A percentile compares a stretch with the other conserved stretches of the same genome.
phyloP scores from a whole-genome alignment of 2,797 vertebrate genomes.

The Heterohyrax brucei region DNA sequence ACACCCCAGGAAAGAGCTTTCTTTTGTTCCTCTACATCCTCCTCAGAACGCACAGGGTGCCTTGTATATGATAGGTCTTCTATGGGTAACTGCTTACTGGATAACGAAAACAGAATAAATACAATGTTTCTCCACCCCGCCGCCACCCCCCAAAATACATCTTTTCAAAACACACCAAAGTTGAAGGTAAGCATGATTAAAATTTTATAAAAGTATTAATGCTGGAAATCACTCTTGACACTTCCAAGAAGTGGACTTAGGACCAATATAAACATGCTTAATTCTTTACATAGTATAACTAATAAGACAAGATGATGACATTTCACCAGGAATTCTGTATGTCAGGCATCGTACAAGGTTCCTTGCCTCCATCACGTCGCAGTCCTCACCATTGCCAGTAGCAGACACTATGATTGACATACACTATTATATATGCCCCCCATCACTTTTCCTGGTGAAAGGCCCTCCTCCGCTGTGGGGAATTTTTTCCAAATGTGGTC shows the following conservation, averaged over 20 bases:
- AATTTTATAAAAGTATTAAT: conserved; percentile 3
- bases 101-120: conserved; percentile 40
- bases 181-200: conserved; percentile 5
- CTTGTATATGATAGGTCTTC: not conserved
- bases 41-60: not conserved
- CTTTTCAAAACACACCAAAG: conserved; percentile 57
- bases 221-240: not conserved
- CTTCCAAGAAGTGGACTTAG: not conserved
- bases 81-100: not conserved
- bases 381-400: accelerated
- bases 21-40: not conserved
- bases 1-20: not conserved
- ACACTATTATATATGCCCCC: accelerated
- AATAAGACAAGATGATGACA: not conserved
- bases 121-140: not conserved
- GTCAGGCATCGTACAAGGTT: accelerated
- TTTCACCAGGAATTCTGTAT: accelerated
- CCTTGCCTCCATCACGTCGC: not conserved
- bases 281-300: not conserved
- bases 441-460: not conserved
- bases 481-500: not conserved
- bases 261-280: not conserved
- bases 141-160: not conserved
- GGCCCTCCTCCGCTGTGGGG: not conserved
- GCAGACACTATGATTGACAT: not conserved